Evolutionary conservation across 2,888 invertebrate species (phyloP).

Genomic region (Argyra leucocephala): DNA sequence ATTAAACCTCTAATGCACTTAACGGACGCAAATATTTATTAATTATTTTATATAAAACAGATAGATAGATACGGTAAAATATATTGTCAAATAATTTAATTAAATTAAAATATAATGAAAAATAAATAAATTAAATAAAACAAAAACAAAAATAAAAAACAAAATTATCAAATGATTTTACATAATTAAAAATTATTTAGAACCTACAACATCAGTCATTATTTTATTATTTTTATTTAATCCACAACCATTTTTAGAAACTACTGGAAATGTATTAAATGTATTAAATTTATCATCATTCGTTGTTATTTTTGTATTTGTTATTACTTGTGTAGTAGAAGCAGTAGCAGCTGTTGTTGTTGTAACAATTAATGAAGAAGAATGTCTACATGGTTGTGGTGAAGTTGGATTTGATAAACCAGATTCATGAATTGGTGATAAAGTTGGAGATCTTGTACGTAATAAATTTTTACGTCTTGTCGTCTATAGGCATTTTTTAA

Average conservation of each 20-base stretch:
- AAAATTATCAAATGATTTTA: too few species aligned
- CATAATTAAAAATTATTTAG: not conserved
- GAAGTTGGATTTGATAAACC: conserved; percentile 62
- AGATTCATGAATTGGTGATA: conserved; percentile 63
- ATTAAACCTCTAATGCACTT: not conserved
- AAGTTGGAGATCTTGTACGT: conserved; percentile 47
- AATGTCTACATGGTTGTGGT: conserved; percentile 46
- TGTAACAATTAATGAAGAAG: conserved; percentile 25
- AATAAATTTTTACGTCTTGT: conserved; percentile 44
- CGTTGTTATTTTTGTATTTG: not conserved
- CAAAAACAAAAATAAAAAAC: not conserved
- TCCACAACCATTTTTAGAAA: not conserved
- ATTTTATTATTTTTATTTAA: not conserved
- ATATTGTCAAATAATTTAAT: not conserved
- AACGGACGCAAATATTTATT: not conserved
- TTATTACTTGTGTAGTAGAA: not conserved
- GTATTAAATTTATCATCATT: too few species aligned
- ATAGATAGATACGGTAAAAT: not conserved
- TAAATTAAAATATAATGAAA: too few species aligned
- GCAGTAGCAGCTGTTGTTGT: not conserved
- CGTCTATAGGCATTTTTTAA: conserved; percentile 36
- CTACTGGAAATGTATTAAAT: not conserved
- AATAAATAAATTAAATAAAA: not conserved
- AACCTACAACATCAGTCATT: not conserved
- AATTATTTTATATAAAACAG: not conserved